Evolutionary conservation across 2,113 vertebrate species (phyloP), one percentile per base, ranked within the genome.

Genomic region (Pseudorectes ferrugineus): DNA sequence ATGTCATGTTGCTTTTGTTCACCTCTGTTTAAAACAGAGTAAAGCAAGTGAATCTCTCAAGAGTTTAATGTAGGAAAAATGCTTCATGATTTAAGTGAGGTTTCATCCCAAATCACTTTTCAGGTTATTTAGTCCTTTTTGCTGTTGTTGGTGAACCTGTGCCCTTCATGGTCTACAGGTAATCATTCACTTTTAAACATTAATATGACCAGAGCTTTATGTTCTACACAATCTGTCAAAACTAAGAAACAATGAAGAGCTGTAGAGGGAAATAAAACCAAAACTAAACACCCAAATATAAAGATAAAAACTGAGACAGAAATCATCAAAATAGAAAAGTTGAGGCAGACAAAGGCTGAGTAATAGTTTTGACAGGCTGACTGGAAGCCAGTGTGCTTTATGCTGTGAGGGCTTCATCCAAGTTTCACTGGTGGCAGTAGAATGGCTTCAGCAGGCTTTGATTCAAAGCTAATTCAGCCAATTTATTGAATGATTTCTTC

Each of bases 401-500:
- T 16, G 23, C 68, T 89, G 82, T 52, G 55, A 89, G 51, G 24
- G 12, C 57, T 93, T 84, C 82, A 52, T 95, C 85, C 82, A 75
- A 61, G 16, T 83, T 90, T 92, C 62, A 46, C 43, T 93, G 82
- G 59, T 85, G 48, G 57, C 88, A 65, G 49, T n/a, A 92, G 79
- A 91, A 94, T 86, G 49, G 31, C 85, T 84, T 93, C 79, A 93
- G 62, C 21, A 38, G 75, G 45, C 92, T 96, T 92, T 80, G 65
- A 90, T 78, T 67, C 90, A 90, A 93, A 88, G 48, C 28, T 73
- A 85, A 93, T 95, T 96, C 95, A 73, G 75, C 38, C 88, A 85
- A 63, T 94, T 95, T 85, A 85, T 96, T 79, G 51, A 42, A 95
- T 70, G 55, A 73, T 95, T 96, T 87, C 77, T 92, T 96, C 83